Evolutionary conservation across 2,888 invertebrate species (phyloP).

Genomic region (Eucera pruinosa): DNA sequence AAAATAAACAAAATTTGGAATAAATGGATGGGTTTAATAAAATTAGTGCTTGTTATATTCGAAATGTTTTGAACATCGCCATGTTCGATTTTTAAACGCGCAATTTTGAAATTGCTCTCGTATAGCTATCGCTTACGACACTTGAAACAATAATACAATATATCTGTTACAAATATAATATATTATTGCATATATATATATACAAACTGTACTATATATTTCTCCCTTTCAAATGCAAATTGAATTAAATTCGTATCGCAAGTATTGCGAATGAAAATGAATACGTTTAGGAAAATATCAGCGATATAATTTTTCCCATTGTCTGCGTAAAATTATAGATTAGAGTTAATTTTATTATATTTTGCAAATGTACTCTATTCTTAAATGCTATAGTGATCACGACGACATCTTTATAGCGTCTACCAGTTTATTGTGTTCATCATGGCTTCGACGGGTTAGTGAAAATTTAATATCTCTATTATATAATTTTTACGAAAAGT

Average conservation of each 20-base stretch:
- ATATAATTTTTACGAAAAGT: slow-evolving; percentile 34
- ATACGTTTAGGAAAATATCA: not conserved
- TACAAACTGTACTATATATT: too few species aligned
- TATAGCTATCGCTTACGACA: not conserved
- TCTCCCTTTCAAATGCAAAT: too few species aligned
- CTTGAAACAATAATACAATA: not conserved
- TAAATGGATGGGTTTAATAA: not conserved
- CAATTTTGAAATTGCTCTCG: slow-evolving; percentile 43
- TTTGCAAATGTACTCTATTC: slow-evolving; percentile 12
- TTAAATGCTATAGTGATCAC: slow-evolving; percentile 50
- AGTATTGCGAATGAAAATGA: not conserved
- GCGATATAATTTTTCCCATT: not conserved
- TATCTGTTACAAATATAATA: not conserved
- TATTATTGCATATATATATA: not conserved
- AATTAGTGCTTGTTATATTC: not conserved
- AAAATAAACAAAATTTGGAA: not conserved
- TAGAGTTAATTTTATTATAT: not conserved
- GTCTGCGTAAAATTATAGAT: not conserved
- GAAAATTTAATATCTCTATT: slow-evolving; percentile 63
- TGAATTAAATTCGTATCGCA: slow-evolving; percentile 1
- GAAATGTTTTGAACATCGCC: slow-evolving; percentile 34
- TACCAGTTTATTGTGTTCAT: slow-evolving; percentile 78
- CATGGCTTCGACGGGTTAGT: slow-evolving; percentile 82
- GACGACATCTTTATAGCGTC: slow-evolving; percentile 74
- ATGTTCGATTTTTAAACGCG: slow-evolving; percentile 34